Percentiles rank a stretch among this genome's conserved stretches.
These are phyloP conservation scores for Microctonus aethiopoides DNA, from an alignment of 2,888 invertebrate genomes.

Conservation along the genomic window DNA sequence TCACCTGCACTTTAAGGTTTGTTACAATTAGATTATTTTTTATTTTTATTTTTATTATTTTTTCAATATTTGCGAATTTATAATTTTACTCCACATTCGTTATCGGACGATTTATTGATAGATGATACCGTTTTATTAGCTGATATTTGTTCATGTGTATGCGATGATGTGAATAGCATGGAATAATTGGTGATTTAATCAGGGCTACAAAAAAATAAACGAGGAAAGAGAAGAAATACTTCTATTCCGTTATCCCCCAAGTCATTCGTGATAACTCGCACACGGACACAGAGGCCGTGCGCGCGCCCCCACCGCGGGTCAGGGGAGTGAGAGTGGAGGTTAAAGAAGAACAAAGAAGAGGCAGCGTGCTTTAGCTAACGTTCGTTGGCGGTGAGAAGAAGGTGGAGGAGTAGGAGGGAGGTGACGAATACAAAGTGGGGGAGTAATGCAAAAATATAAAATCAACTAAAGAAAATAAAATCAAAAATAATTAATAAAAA, in stretches of 20 bases:
- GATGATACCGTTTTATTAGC: background rate
- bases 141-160: too few species aligned
- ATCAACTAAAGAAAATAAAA: too few species aligned
- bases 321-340: slow-evolving; percentile 21
- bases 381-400: slow-evolving; percentile 7
- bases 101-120: background rate
- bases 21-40: slow-evolving; percentile 1
- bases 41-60: too few species aligned
- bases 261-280: slow-evolving; percentile 46
- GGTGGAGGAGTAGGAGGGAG: background rate
- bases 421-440: background rate
- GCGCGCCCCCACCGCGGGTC: slow-evolving; percentile 27
- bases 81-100: too few species aligned
- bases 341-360: slow-evolving; percentile 41
- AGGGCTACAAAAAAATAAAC: too few species aligned
- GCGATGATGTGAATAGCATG: too few species aligned
- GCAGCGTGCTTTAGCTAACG: slow-evolving; percentile 33
- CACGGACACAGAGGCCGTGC: slow-evolving; percentile 24
- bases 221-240: slow-evolving; percentile 17
- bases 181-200: too few species aligned
- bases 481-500: too few species aligned
- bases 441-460: background rate
- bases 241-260: slow-evolving; percentile 51
- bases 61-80: too few species aligned
- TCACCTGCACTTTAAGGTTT: background rate